Conservation (phyloP, 2,113 vertebrate species). For the Sapajus apella region DNA sequence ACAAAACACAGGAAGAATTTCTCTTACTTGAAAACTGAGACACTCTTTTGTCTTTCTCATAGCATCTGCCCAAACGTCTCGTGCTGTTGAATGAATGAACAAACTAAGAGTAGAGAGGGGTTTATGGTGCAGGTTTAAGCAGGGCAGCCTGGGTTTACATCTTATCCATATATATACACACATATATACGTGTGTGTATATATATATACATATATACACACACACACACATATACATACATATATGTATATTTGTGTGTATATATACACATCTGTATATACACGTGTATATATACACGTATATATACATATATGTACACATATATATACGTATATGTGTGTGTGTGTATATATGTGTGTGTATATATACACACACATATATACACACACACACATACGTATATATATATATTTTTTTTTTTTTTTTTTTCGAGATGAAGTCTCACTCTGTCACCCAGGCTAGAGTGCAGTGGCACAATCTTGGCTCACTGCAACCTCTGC, state of each 20-base stretch:
- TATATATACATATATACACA: no score
- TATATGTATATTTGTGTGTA: no score
- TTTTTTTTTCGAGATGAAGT: no score
- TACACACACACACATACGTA: no score
- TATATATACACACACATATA: no score
- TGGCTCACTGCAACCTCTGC: no score
- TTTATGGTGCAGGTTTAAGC: neutral
- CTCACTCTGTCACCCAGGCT: no score
- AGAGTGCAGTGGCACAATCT: no score
- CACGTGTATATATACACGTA: no score
- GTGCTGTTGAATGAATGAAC: neutral
- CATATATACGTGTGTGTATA: neutral
- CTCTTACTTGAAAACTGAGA: neutral
- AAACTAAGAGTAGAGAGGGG: neutral
- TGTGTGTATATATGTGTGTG: no score
- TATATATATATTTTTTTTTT: no score
- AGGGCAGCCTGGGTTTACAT: neutral
- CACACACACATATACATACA: rapidly evolving
- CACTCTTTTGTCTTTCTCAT: neutral
- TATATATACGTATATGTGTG: no score
- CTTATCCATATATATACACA: neutral
- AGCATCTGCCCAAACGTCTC: neutral
- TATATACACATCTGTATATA: neutral
- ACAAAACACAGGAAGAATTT: neutral
- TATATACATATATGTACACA: rapidly evolving